phyloP scores from a whole-genome alignment of 2,797 vertebrate genomes.

The Pipistrellus pipistrellus region DNA sequence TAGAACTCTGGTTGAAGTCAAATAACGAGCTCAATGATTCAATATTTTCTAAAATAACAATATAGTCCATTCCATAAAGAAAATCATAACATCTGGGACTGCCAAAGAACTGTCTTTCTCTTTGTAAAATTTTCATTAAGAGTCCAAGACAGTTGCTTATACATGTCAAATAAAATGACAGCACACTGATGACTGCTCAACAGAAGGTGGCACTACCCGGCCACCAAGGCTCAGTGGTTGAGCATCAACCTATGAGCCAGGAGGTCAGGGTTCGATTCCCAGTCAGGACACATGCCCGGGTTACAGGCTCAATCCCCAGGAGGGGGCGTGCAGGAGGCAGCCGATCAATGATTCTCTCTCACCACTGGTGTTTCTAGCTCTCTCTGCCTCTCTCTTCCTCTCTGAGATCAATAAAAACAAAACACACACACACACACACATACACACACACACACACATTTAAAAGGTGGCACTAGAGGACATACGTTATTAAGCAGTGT shows the following conservation, averaged over 20 bases:
- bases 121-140: background rate
- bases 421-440: too few species aligned
- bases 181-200: background rate
- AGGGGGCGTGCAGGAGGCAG: too few species aligned
- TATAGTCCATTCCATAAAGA: background rate
- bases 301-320: too few species aligned
- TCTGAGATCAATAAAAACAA: too few species aligned
- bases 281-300: too few species aligned
- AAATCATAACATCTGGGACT: conserved; percentile 2
- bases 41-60: conserved; percentile 37
- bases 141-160: background rate
- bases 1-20: conserved; percentile 29
- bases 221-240: too few species aligned
- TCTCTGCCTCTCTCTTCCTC: too few species aligned
- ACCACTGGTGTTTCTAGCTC: too few species aligned
- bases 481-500: background rate
- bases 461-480: background rate
- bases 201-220: background rate
- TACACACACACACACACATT: too few species aligned
- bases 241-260: too few species aligned
- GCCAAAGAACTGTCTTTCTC: background rate
- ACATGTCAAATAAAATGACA: background rate
- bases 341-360: too few species aligned
- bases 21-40: background rate
- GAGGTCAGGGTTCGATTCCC: background rate